A percentile compares a stretch with the other conserved stretches of the same genome.
phyloP scores from a whole-genome alignment of 1,140 invertebrate genomes.

The Aethina tumida region DNA sequence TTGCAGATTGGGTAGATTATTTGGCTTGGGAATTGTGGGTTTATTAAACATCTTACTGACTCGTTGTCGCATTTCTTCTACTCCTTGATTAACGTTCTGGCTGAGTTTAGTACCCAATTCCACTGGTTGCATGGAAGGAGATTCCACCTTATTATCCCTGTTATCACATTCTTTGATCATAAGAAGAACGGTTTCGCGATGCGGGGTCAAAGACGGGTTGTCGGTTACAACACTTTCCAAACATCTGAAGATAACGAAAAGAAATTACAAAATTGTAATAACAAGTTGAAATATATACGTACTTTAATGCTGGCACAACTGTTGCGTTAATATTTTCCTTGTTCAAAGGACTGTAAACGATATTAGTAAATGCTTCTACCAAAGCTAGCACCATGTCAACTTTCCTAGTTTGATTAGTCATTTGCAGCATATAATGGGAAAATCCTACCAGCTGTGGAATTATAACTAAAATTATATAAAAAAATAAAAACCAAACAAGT shows the following conservation, averaged over 20 bases:
- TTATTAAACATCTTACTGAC: constrained; percentile 52
- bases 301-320: constrained; percentile 43
- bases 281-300: constrained; percentile 11
- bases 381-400: constrained; percentile 49
- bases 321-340: constrained; percentile 39
- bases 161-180: constrained; percentile 45
- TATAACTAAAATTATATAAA: constrained; percentile 43
- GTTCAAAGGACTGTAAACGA: constrained; percentile 51
- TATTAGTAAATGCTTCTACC: constrained; percentile 55
- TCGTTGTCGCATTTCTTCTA: constrained; percentile 50
- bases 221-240: constrained; percentile 39
- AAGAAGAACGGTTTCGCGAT: constrained; percentile 40
- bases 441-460: constrained; percentile 50
- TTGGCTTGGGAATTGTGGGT: constrained; percentile 23
- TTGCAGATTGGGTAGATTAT: constrained; percentile 27
- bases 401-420: constrained; percentile 43
- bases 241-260: constrained; percentile 27
- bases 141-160: constrained; percentile 36
- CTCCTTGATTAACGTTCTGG: constrained; percentile 44
- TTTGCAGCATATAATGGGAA: constrained; percentile 44
- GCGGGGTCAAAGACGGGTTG: constrained; percentile 38
- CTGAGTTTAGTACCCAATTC: constrained; percentile 13
- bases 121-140: constrained; percentile 6
- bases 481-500: not conserved
- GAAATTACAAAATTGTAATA: constrained; percentile 4